Evolutionary conservation across 2,113 vertebrate genomes (phyloP).

Genomic region (Poeciliopsis prolifica): DNA sequence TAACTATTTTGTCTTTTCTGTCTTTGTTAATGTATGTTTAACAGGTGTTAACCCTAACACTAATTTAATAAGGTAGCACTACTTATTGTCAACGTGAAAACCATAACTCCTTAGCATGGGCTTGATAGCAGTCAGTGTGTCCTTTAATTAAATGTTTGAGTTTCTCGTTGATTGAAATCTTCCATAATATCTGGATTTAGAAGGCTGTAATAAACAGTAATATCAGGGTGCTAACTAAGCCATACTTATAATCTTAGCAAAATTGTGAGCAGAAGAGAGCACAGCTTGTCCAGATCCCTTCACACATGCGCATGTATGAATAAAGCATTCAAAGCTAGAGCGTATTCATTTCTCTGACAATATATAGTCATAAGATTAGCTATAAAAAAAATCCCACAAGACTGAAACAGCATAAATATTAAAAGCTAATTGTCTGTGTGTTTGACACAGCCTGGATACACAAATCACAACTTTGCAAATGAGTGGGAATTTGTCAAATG

Average conservation of each 20-base stretch:
- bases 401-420: not conserved
- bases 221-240: constrained; percentile 3
- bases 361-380: too few species aligned
- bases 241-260: not conserved
- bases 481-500: not conserved
- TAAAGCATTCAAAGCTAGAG: not conserved
- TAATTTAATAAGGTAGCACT: too few species aligned
- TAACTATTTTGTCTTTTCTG: too few species aligned
- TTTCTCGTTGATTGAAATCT: constrained; percentile 11
- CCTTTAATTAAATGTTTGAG: not conserved
- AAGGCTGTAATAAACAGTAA: not conserved
- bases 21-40: too few species aligned
- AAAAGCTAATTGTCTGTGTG: not conserved
- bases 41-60: too few species aligned
- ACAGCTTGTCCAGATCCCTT: constrained; percentile 19
- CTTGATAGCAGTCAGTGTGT: constrained; percentile 5
- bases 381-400: not conserved
- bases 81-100: not conserved
- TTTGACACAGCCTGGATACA: constrained; percentile 9
- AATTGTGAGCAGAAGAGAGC: constrained; percentile 5
- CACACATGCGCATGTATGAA: not conserved
- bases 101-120: not conserved
- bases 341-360: not conserved
- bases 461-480: constrained; percentile 12
- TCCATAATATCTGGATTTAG: not conserved